A percentile compares a stretch with the other conserved stretches of the same genome.
Conservation (phyloP, 2,888 invertebrate genomes). For the Hetaerina titia region DNA sequence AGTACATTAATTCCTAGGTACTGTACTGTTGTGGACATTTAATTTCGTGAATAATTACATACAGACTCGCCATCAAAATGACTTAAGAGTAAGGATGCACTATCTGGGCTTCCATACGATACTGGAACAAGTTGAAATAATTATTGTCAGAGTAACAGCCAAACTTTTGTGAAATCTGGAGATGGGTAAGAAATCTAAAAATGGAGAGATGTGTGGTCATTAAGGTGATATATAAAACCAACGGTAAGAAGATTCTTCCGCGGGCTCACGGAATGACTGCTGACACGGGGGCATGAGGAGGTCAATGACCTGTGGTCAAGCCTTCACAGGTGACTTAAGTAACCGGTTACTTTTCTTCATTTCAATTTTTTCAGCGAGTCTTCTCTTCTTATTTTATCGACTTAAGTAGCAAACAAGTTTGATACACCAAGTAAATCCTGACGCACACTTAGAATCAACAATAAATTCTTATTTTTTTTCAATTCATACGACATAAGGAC, state of each 20-base stretch:
- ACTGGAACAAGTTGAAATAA: too few species aligned
- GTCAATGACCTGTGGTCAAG: conserved; percentile 58
- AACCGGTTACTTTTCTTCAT: conserved; percentile 60
- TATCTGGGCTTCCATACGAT: too few species aligned
- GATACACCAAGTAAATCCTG: background rate
- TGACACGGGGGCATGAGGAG: conserved; percentile 21
- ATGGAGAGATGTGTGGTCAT: background rate
- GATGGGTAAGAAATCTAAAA: background rate
- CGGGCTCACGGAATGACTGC: conserved; percentile 20
- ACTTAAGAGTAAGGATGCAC: too few species aligned
- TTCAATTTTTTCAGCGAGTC: conserved; percentile 9
- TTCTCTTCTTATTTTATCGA: background rate
- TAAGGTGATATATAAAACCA: conserved; percentile 27
- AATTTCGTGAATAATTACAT: too few species aligned
- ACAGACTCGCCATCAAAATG: too few species aligned
- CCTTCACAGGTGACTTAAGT: conserved; percentile 54
- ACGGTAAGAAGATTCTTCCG: background rate
- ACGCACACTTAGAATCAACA: background rate
- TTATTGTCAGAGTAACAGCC: too few species aligned
- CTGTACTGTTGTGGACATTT: too few species aligned
- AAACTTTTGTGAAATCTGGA: too few species aligned
- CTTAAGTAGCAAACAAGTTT: conserved; percentile 15
- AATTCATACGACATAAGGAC: conserved; percentile 1
- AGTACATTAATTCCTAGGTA: too few species aligned
- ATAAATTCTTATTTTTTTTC: background rate